Base-by-base conservation (phyloP, 2,113 vertebrate species). In the Polypterus bichir region DNA sequence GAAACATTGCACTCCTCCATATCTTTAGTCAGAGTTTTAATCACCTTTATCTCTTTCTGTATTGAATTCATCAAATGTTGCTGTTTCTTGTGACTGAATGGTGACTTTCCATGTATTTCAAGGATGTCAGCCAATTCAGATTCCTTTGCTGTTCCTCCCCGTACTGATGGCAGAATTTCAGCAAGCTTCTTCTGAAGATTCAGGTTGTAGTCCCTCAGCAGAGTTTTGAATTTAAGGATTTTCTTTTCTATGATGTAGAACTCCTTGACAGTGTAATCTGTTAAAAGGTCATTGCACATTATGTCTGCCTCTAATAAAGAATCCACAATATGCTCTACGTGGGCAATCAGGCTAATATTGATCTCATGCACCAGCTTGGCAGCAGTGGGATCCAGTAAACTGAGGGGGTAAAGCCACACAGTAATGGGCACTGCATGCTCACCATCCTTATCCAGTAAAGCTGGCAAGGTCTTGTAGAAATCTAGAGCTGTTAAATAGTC, bases 281-380 rank as follows among this genome's bases (percentile, higher is more conserved):
- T 72, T 61, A 65, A 65, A 61, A 72, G 5, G n/a, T 72, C 68
- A 49, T 72, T 54, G 49, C 68, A 72, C 4, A 65, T 59, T 7
- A 65, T 47, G 4, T 61, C 61, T 59, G 54, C 44, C 27, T 68
- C 59, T 52, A 67, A 58, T 52, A 72, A 8, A 44, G 60, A 55
- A 46, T 44, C 57, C 57, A 63, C 46, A 45, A 55, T 9, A 9
- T 6, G 6, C 46, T 53, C 46, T 7, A 11, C 10, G 9, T 60
- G 48, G 11, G 48, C 48, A 44, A 53, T 46, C 62, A 58, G 9
- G 7, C 57, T 47, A 44, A 10, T 44, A 1, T 10, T 49, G 47
- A 64, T 64, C 47, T 59, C 55, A 7, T 5, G 5, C 46, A 62
- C 8, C 7, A 62, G 11, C 9, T 54, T 2, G 46, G 61, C 61